These are phyloP conservation scores for Acridotheres tristis DNA, from an alignment of 2,797 vertebrate species.

Conservation along the genomic window DNA sequence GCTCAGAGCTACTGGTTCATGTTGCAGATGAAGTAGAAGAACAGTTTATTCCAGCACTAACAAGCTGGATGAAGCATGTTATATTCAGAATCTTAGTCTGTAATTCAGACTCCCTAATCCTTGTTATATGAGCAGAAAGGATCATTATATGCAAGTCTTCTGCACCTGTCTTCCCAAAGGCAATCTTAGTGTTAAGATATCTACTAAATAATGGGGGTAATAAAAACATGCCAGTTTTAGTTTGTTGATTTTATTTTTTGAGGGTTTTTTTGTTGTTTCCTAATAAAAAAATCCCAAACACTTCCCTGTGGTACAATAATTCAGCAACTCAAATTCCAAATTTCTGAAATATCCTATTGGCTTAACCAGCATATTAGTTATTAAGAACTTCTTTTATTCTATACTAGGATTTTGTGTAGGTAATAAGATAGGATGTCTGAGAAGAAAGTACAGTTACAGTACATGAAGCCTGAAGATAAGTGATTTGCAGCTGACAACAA, in stretches of 20 bases:
- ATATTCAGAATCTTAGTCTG: no score
- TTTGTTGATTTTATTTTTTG: background rate
- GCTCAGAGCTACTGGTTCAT: background rate
- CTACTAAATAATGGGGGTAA: background rate
- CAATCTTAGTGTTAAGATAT: background rate
- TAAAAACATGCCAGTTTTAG: background rate
- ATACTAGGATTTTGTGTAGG: background rate
- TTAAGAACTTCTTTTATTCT: background rate
- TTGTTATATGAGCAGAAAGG: background rate
- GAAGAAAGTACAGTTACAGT: background rate
- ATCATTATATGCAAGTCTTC: background rate
- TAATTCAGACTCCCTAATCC: background rate
- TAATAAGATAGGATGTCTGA: background rate
- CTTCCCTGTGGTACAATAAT: background rate
- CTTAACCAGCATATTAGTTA: background rate
- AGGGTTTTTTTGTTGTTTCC: rapidly evolving
- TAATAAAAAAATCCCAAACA: background rate
- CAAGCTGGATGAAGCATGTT: background rate
- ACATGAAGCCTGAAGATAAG: background rate
- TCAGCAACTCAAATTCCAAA: background rate
- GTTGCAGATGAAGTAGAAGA: background rate
- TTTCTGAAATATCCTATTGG: background rate
- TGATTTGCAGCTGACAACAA: background rate
- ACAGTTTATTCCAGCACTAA: background rate
- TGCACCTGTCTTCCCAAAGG: background rate